phyloP scores from a whole-genome alignment of 2,797 vertebrate genomes.

The Pagetopsis macropterus region DNA sequence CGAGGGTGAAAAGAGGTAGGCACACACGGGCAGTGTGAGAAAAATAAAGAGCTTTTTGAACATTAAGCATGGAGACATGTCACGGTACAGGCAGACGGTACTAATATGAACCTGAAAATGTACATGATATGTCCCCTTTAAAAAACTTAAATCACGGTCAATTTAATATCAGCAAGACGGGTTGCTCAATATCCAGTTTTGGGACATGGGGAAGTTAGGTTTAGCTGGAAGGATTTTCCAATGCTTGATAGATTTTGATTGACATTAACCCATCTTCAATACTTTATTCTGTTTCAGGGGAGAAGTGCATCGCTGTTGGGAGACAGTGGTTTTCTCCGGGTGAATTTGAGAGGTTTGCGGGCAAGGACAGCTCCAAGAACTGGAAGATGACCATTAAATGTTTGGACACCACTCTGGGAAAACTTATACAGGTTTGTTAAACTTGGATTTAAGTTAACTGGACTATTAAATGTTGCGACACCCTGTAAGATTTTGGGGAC shows the following conservation, averaged over 20 bases:
- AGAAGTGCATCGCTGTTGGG: conserved; percentile 60
- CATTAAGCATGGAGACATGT: too few relatives aligned
- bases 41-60: too few relatives aligned
- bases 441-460: not conserved
- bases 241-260: not conserved
- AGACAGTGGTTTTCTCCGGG: conserved; percentile 65
- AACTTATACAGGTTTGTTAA: conserved; percentile 73
- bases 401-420: conserved; percentile 29
- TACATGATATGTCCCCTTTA: too few relatives aligned
- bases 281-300: conserved; percentile 60
- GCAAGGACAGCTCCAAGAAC: conserved; percentile 63
- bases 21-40: too few relatives aligned
- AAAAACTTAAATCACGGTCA: too few relatives aligned
- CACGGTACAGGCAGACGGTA: too few relatives aligned
- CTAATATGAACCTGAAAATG: too few relatives aligned
- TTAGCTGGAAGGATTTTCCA: too few relatives aligned
- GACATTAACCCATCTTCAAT: not conserved
- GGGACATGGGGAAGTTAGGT: too few relatives aligned
- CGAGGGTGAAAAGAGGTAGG: too few relatives aligned
- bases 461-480: not conserved
- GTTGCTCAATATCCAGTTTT: too few relatives aligned
- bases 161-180: too few relatives aligned
- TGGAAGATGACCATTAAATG: conserved; percentile 80
- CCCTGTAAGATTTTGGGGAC: not conserved
- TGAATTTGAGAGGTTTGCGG: conserved; percentile 73